Percentiles rank a stretch among this genome's conserved stretches.
phyloP scores from a whole-genome alignment of 2,888 invertebrate genomes.

The Coelogynopora nodosa region DNA sequence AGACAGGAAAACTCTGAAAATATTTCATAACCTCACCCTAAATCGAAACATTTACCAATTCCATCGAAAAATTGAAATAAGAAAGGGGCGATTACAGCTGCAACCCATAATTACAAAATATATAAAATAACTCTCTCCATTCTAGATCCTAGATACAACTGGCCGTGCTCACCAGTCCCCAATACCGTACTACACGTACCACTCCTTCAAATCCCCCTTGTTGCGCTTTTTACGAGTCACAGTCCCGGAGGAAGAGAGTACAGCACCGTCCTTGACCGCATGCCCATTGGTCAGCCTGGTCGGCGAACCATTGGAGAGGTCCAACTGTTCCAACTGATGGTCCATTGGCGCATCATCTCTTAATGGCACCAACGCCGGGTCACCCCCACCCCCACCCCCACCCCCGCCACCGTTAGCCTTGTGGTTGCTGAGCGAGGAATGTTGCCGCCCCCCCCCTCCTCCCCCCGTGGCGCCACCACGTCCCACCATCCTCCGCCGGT shows the following conservation, averaged over 20 bases:
- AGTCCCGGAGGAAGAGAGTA: not conserved
- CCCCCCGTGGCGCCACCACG: not conserved
- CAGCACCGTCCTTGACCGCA: not conserved
- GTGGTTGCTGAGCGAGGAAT: not conserved
- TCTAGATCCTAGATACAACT: too few relatives aligned
- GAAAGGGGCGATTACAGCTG: too few relatives aligned
- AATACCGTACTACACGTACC: not conserved
- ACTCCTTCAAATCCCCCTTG: not conserved
- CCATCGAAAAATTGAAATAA: too few relatives aligned
- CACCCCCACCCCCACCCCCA: not conserved
- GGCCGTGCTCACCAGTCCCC: too few relatives aligned
- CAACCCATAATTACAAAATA: too few relatives aligned
- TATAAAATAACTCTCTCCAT: too few relatives aligned
- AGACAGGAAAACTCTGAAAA: too few relatives aligned
- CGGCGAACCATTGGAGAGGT: not conserved
- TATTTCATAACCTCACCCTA: too few relatives aligned
- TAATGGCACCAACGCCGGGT: not conserved
- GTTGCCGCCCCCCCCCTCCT: not conserved
- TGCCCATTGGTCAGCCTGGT: not conserved
- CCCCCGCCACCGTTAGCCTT: not conserved
- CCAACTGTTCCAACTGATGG: too few relatives aligned
- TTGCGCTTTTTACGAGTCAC: not conserved
- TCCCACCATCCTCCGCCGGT: not conserved
- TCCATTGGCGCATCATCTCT: not conserved
- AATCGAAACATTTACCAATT: too few relatives aligned